phyloP scores from a whole-genome alignment of 2,888 invertebrate genomes.

The Troglohyphantes excavatus region DNA sequence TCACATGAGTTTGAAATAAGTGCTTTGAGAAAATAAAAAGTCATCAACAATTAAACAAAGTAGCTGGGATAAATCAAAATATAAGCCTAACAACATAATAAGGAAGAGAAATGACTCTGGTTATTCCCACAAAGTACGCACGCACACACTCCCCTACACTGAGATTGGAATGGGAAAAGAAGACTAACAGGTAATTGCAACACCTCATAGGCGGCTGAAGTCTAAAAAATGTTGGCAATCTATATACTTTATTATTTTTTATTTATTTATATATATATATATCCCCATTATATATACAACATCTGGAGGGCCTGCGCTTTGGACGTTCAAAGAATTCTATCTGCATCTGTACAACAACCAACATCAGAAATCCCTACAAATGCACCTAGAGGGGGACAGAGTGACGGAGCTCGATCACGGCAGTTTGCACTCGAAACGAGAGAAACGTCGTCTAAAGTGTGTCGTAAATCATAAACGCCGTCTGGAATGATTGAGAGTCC shows the following conservation, averaged over 20 bases:
- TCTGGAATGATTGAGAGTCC: conserved; percentile 55
- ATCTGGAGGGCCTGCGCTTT: conserved; percentile 77
- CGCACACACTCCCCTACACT: conserved; percentile 30
- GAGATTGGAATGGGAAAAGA: conserved; percentile 47
- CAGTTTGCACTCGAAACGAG: too few relatives aligned
- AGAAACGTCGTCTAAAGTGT: too few relatives aligned
- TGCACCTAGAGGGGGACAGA: conserved; percentile 70
- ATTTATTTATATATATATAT: conserved; percentile 69
- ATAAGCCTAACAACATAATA: too few relatives aligned
- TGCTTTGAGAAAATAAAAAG: too few relatives aligned
- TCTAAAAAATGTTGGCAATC: conserved; percentile 66
- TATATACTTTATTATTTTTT: conserved; percentile 68
- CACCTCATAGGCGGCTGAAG: conserved; percentile 63
- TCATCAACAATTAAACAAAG: too few relatives aligned
- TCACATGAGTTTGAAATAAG: too few relatives aligned
- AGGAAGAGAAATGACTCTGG: too few relatives aligned
- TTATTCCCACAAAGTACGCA: too few relatives aligned
- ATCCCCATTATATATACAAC: conserved; percentile 65
- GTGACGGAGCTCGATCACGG: conserved; percentile 56
- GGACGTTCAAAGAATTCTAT: conserved; percentile 76
- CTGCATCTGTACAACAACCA: conserved; percentile 73
- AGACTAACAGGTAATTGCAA: conserved; percentile 69
- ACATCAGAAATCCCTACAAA: conserved; percentile 69
- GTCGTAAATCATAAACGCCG: too few relatives aligned
- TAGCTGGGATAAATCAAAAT: too few relatives aligned